Conservation (phyloP, 2,888 invertebrate genomes). For the Tricholauxania praeusta region DNA sequence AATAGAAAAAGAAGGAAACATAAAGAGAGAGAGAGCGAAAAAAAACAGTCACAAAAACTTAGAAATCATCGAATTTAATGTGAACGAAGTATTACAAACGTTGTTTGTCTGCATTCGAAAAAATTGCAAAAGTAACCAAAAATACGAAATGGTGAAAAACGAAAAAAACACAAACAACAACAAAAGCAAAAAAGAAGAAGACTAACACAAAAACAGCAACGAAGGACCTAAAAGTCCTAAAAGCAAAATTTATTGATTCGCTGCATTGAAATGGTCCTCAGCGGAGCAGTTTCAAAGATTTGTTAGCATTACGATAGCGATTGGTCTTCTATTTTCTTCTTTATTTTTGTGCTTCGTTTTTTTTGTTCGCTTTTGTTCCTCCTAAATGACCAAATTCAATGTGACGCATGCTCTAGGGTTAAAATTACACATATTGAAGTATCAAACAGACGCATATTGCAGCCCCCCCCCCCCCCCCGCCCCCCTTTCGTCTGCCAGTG, state of each 20-base stretch:
- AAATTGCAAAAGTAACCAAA: slow-evolving; percentile 16
- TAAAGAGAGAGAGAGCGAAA: neutral
- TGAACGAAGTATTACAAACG: slow-evolving; percentile 45
- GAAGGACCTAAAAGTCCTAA: slow-evolving; percentile 46
- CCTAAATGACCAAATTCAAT: slow-evolving; percentile 47
- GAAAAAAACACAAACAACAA: slow-evolving; percentile 33
- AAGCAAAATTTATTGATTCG: slow-evolving; percentile 62
- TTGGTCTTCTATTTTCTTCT: slow-evolving; percentile 26
- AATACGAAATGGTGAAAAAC: slow-evolving; percentile 2
- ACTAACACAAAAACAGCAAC: slow-evolving; percentile 54
- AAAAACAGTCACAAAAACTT: neutral
- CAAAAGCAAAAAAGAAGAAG: slow-evolving; percentile 46
- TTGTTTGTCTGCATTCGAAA: slow-evolving; percentile 47
- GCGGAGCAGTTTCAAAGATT: slow-evolving; percentile 63
- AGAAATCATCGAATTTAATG: slow-evolving; percentile 41
- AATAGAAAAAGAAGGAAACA: neutral
- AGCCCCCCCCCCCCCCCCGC: slow-evolving; percentile 15
- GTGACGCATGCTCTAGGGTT: slow-evolving; percentile 42
- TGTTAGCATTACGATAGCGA: slow-evolving; percentile 48
- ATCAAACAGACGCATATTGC: slow-evolving; percentile 20
- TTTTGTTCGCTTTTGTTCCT: slow-evolving; percentile 38
- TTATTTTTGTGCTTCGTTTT: neutral
- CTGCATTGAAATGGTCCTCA: slow-evolving; percentile 65
- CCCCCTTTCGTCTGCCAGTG: too few relatives aligned
- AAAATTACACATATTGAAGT: slow-evolving; percentile 31